Conservation (phyloP, 2,888 invertebrate species). For the Leucania comma region DNA sequence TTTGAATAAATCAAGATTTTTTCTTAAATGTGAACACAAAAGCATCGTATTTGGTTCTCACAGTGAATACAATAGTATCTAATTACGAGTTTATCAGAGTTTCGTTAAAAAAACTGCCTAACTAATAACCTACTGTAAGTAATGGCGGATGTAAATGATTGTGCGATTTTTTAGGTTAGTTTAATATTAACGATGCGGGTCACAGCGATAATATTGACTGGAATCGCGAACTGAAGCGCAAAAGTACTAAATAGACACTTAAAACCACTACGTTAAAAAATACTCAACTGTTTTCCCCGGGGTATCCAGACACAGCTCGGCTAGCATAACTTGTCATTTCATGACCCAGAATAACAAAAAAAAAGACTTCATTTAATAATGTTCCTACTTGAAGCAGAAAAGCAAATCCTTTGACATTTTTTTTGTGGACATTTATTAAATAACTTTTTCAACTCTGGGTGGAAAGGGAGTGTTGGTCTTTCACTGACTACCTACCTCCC, state of each 20-base stretch:
- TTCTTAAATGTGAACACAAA: slow-evolving; percentile 18
- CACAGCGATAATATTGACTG: slow-evolving; percentile 51
- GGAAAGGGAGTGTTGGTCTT: no score
- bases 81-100: slow-evolving; percentile 32
- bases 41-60: slow-evolving; percentile 39
- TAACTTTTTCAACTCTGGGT: no score
- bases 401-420: not conserved
- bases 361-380: not conserved
- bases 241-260: slow-evolving; percentile 5
- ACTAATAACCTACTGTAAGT: slow-evolving; percentile 36
- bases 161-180: slow-evolving; percentile 59
- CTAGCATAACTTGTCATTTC: not conserved
- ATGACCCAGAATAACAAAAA: not conserved
- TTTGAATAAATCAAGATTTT: slow-evolving; percentile 33
- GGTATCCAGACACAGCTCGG: no score
- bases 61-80: slow-evolving; percentile 45
- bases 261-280: no score
- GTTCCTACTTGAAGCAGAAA: slow-evolving; percentile 1
- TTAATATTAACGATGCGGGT: slow-evolving; percentile 51
- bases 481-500: no score
- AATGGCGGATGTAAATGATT: slow-evolving; percentile 61
- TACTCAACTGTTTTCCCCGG: no score
- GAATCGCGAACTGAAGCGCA: slow-evolving; percentile 19
- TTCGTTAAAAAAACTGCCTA: slow-evolving; percentile 25
- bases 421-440: no score